phyloP scores from a whole-genome alignment of 2,888 invertebrate species.

The Cecidostiba fungosa region DNA sequence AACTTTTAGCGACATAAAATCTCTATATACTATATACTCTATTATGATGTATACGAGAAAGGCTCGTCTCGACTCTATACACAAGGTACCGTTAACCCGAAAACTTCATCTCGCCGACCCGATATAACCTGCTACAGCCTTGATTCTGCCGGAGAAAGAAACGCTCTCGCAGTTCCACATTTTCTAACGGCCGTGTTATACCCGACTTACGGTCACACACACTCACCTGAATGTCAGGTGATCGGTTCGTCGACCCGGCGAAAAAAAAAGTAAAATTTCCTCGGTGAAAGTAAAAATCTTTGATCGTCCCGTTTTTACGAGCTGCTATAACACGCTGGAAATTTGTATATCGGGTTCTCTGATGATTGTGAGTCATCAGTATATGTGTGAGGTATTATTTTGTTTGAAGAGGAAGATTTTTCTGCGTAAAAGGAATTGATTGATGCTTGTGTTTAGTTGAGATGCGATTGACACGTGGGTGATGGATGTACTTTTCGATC shows the following conservation, averaged over 20 bases:
- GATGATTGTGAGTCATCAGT: neutral
- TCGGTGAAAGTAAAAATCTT: slow-evolving; percentile 47
- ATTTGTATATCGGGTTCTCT: neutral
- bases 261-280: slow-evolving; percentile 17
- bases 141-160: neutral
- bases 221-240: neutral
- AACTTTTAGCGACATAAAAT: slow-evolving; percentile 17
- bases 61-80: neutral
- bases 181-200: slow-evolving; percentile 12
- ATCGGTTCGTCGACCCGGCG: slow-evolving; percentile 14
- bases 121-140: neutral
- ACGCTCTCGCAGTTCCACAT: neutral
- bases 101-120: neutral
- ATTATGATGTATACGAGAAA: neutral
- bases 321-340: neutral
- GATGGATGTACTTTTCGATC: neutral
- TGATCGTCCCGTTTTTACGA: neutral
- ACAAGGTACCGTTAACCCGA: slow-evolving; percentile 31
- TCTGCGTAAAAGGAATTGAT: neutral
- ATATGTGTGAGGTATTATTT: neutral
- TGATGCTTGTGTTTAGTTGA: neutral
- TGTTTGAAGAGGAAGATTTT: neutral
- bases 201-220: neutral
- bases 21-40: neutral
- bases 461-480: neutral